Evolutionary conservation across 2,113 vertebrate species (phyloP), one percentile per base, ranked within the genome.

Genomic region (Shinisaurus crocodilurus): DNA sequence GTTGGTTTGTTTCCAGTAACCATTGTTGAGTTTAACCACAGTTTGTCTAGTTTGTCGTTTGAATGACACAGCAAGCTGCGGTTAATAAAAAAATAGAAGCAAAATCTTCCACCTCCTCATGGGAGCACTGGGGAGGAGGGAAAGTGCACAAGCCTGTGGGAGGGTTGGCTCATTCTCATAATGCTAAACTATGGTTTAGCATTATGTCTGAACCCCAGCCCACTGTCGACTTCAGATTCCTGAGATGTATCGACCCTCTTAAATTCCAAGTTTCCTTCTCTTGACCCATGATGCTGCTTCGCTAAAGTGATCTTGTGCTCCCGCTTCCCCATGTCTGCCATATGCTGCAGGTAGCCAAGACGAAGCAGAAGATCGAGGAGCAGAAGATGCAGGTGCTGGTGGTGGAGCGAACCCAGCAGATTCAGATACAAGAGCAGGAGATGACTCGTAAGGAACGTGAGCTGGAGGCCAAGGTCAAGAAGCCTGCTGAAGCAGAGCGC

Each of bases 341-440:
- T 0, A 8, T 34, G 13, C 45, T 27, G 2, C 40, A 99, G 98
- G 98, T 99, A 94, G 98, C 98, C 82, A 99, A 98, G 96, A 99
- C 98, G 1, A 99, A 99, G 97, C 98, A 99, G 97, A 97, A 97
- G 90, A 99, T 99, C 1, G 98, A 99, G 96, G 98, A 99, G 91
- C 98, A 99, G 96, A 98, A 96, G 88, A 98, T 99, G 95, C 98
- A 99, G 96, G 95, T 99, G 80, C 97, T 98, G 96, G 98, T 99
- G 93, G 98, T 99, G 95, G 98, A 99, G 95, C 97, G 98, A 1
- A 87, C 97, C 3, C 98, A 99, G 97, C 98, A 99, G 98, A 98
- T 99, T 93, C 96, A 96, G 7, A 97, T 99, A 87, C 98, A 99
- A 97, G 98, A 98, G 90, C 98, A 99, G 97, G 98, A 99, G 95